Base-by-base conservation (phyloP, 2,888 invertebrate genomes). In the Congeria kusceri region DNA sequence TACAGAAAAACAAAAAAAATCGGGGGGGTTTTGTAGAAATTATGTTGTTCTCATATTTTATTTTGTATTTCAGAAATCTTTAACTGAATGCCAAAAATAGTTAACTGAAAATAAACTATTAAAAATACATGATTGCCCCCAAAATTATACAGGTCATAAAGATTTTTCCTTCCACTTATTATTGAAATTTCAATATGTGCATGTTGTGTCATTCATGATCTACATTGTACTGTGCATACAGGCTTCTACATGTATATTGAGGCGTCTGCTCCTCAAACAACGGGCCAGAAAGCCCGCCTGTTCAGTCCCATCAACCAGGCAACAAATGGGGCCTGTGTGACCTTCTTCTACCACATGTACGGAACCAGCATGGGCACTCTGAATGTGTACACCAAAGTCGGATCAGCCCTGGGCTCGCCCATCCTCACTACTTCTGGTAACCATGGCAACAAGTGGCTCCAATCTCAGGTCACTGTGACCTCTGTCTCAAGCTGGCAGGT, bases 341-440 rank as follows among this genome's bases (percentile, higher is more conserved):
- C 82, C 39, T 91, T 91, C 80, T 91, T 84, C 79, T 89, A 89
- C 65, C 86, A 87, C 76, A 89, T 90, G 88, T 87, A 85, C 56
- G 89, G 90, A 32, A 39, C 70, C 1, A 62, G 77, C 20, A 88
- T 89, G 75, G 89, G 88, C 18, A 83, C 76, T n/a, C 78, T 90
- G 3, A 87, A 81, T 56, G 78, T 90, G 11, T 89, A 76, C 64
- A 75, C 78, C 29, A 68, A 65, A 20, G 72, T 70, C 9, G 84
- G 84, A 20, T 79, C 77, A 63, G 64, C 77, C 13, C 62, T 84
- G 13, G 85, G 85, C 11, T 74, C 61, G 23, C 64, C 80, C 9
- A 53, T 87, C 4, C 80, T 82, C 77, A 78, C 72, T 1, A 74
- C 64, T 47, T 53, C 59, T 27, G 86, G 88, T 63, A 78, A 88